These are phyloP conservation scores for Sebastes miniatus DNA, from an alignment of 2,797 vertebrate species.

Conservation along the genomic window DNA sequence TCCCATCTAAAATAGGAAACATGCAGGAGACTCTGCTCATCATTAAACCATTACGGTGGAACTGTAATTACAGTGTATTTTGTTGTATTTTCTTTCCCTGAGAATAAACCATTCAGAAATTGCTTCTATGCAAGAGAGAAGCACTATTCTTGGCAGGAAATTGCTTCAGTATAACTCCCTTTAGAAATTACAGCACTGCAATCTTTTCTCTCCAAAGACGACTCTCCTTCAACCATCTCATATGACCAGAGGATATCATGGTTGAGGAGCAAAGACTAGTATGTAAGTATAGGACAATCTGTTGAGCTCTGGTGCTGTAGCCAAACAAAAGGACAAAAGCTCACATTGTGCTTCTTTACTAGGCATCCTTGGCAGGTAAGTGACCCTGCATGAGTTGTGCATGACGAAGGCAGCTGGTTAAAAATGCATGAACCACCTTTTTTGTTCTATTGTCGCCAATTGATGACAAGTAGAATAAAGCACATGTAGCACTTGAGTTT, in stretches of 20 bases:
- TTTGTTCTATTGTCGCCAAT: slow-evolving; percentile 31
- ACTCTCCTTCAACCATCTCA: not conserved
- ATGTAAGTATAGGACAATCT: not conserved
- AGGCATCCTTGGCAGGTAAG: slow-evolving; percentile 14
- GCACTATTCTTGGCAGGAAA: not conserved
- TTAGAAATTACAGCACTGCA: not conserved
- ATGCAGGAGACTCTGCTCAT: slow-evolving; percentile 4
- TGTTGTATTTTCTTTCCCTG: not conserved
- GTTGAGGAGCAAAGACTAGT: not conserved
- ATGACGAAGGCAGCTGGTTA: slow-evolving; percentile 21
- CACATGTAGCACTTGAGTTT: slow-evolving; percentile 29
- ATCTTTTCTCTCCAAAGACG: not conserved
- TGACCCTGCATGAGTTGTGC: slow-evolving; percentile 7
- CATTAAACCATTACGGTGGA: not conserved
- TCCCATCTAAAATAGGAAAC: slow-evolving; percentile 2
- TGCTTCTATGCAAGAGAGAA: not conserved
- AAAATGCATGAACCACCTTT: slow-evolving; percentile 46
- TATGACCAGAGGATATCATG: not conserved
- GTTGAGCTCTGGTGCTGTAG: not conserved
- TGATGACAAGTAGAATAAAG: slow-evolving; percentile 31
- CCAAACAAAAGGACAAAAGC: slow-evolving; percentile 12
- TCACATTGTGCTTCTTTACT: slow-evolving; percentile 5
- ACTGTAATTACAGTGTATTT: not conserved
- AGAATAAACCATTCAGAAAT: not conserved
- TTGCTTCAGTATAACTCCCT: not conserved